Evolutionary conservation across 92 coral and sea anemone species (phyloP).

Genomic region (Hydrozoanthus gracilis): DNA sequence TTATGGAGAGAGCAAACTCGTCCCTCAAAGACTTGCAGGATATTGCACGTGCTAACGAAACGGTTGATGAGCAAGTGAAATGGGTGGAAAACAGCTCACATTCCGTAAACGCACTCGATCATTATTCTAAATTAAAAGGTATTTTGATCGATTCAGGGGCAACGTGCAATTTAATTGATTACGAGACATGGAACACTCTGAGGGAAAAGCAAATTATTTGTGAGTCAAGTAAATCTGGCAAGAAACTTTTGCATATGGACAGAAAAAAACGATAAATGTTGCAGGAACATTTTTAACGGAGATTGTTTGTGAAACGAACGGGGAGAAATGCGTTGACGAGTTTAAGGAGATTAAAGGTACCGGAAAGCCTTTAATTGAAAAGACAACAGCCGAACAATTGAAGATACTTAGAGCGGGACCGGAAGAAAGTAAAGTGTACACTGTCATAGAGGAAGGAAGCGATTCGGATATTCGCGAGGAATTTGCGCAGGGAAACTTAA

Average conservation of each 20-base stretch:
- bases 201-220: constrained; percentile 29
- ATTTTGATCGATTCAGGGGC: constrained; percentile 46
- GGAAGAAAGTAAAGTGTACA: constrained; percentile 11
- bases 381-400: constrained; percentile 58
- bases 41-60: constrained; percentile 62
- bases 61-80: constrained; percentile 54
- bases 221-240: constrained; percentile 29
- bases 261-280: constrained; percentile 49
- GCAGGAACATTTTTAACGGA: constrained; percentile 46
- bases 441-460: constrained; percentile 40
- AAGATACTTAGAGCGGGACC: constrained; percentile 64
- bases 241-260: constrained; percentile 58
- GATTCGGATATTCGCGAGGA: constrained; percentile 44
- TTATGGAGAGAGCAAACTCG: constrained; percentile 58
- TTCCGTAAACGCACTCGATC: not conserved
- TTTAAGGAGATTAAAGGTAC: constrained; percentile 60
- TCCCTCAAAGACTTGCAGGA: constrained; percentile 58
- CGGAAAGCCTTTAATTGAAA: constrained; percentile 59
- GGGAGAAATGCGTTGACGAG: constrained; percentile 25
- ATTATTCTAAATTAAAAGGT: not conserved
- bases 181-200: constrained; percentile 32
- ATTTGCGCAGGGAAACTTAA: constrained; percentile 52
- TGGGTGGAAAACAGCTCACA: too few species aligned
- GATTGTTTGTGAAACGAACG: constrained; percentile 36
- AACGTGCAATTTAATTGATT: constrained; percentile 47